phyloP scores from a whole-genome alignment of 2,113 vertebrate species.

The Cololabis saira region DNA sequence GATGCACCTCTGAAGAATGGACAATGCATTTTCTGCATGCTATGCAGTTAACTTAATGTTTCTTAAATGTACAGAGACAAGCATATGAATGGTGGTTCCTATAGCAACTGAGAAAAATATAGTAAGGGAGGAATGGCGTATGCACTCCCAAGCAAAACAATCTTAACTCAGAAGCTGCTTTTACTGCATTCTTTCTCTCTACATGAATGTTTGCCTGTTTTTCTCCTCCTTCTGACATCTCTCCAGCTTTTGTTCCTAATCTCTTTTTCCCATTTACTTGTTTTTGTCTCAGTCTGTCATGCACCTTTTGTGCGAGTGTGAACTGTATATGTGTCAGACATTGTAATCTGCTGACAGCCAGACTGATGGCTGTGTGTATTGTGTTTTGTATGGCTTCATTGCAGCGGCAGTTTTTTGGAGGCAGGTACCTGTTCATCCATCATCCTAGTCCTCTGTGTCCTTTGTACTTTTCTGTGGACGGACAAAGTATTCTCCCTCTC shows the following conservation, averaged over 20 bases:
- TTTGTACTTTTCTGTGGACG: not conserved
- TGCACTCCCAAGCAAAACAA: constrained; percentile 7
- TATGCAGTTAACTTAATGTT: constrained; percentile 41
- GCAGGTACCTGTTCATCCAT: constrained; percentile 69
- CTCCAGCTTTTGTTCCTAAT: constrained; percentile 21
- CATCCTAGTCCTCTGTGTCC: constrained; percentile 39
- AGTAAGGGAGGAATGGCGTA: constrained; percentile 31
- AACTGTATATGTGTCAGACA: constrained; percentile 18
- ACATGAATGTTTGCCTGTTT: not conserved
- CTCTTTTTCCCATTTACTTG: not conserved
- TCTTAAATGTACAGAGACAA: constrained; percentile 27
- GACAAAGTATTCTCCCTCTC: no score
- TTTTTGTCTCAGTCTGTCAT: not conserved
- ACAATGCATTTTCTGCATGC: constrained; percentile 40
- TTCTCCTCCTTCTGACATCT: constrained; percentile 29
- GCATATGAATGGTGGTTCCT: constrained; percentile 44
- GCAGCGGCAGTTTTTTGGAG: constrained; percentile 42
- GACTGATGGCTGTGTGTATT: constrained; percentile 53
- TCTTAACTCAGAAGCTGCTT: constrained; percentile 17
- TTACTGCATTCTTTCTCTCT: not conserved
- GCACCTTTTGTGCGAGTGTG: constrained; percentile 11
- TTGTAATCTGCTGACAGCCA: constrained; percentile 53
- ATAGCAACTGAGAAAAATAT: constrained; percentile 70
- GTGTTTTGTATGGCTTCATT: constrained; percentile 59
- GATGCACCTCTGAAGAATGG: constrained; percentile 8